These are phyloP conservation scores for Tortricodes alternella DNA, from an alignment of 2,888 invertebrate species.

Conservation along the genomic window DNA sequence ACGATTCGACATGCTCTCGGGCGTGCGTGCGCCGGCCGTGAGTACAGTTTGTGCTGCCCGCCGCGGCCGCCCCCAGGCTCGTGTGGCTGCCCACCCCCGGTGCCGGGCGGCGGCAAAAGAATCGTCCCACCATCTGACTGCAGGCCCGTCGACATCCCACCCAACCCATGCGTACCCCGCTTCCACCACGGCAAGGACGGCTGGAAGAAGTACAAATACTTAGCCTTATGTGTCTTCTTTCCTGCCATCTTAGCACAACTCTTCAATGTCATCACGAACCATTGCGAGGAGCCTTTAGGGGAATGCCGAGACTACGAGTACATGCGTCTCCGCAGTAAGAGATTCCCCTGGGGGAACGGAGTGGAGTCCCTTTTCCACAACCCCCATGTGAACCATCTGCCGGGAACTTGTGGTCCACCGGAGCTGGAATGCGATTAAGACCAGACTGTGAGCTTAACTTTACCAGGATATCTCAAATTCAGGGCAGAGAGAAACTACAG, in stretches of 20 bases:
- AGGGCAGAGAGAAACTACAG: no score
- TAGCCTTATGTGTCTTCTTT: slow-evolving; percentile 55
- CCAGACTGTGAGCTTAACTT: no score
- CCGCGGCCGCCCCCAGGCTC: slow-evolving; percentile 47
- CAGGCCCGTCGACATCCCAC: slow-evolving; percentile 49
- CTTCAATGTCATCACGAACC: slow-evolving; percentile 40
- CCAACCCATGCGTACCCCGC: slow-evolving; percentile 58
- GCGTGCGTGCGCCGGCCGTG: no score
- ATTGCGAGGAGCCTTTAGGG: slow-evolving; percentile 42
- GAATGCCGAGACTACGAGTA: slow-evolving; percentile 86
- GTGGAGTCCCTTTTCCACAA: no score
- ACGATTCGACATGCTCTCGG: no score
- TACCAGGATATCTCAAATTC: no score
- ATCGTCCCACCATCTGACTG: slow-evolving; percentile 53
- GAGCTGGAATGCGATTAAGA: no score
- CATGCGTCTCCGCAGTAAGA: no score
- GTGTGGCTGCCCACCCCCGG: slow-evolving; percentile 47
- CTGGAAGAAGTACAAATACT: slow-evolving; percentile 57
- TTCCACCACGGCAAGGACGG: slow-evolving; percentile 53
- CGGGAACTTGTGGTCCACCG: no score
- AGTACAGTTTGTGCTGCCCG: slow-evolving; percentile 52
- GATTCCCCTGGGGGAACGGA: no score
- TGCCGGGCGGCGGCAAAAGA: slow-evolving; percentile 47
- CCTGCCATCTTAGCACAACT: slow-evolving; percentile 59
- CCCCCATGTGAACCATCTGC: no score